These are phyloP conservation scores for Sardina pilchardus DNA, from an alignment of 2,113 vertebrate genomes.

Conservation along the genomic window DNA sequence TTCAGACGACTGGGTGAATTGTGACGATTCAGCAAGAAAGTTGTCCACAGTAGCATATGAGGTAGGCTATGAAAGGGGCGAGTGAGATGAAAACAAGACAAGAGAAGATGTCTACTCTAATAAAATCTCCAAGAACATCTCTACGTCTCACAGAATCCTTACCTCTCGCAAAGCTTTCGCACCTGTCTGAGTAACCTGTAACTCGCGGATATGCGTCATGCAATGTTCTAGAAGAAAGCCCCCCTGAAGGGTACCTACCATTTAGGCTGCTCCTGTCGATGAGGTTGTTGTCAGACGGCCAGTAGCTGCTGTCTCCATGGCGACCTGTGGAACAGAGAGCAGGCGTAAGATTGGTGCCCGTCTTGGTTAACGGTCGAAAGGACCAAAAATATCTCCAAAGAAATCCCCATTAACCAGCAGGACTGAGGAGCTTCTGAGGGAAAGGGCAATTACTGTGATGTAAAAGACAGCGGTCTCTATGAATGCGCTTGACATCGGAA, in stretches of 20 bases:
- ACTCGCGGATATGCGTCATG: background rate
- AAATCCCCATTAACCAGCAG: background rate
- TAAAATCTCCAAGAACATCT: too few species aligned
- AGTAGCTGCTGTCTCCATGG: slow-evolving; percentile 86
- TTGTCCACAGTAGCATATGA: background rate
- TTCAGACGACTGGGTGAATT: background rate
- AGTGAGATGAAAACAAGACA: background rate
- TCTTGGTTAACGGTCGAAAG: background rate
- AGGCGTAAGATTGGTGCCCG: background rate
- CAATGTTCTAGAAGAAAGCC: background rate
- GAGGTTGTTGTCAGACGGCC: slow-evolving; percentile 87
- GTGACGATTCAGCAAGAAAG: background rate
- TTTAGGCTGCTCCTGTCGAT: slow-evolving; percentile 92
- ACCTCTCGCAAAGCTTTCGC: background rate
- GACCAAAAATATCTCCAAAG: background rate
- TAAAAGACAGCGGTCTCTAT: background rate
- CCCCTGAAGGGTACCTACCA: slow-evolving; percentile 69
- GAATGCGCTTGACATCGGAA: background rate
- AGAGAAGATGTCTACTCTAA: background rate
- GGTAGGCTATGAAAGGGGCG: background rate
- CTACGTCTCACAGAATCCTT: too few species aligned
- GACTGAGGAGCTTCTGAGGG: background rate
- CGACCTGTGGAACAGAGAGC: slow-evolving; percentile 74
- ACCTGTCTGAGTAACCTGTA: background rate
- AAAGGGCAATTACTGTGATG: background rate